A percentile compares a stretch with the other conserved stretches of the same genome.
phyloP scores from a whole-genome alignment of 1,140 invertebrate species.

The Heliconius hermathena region DNA sequence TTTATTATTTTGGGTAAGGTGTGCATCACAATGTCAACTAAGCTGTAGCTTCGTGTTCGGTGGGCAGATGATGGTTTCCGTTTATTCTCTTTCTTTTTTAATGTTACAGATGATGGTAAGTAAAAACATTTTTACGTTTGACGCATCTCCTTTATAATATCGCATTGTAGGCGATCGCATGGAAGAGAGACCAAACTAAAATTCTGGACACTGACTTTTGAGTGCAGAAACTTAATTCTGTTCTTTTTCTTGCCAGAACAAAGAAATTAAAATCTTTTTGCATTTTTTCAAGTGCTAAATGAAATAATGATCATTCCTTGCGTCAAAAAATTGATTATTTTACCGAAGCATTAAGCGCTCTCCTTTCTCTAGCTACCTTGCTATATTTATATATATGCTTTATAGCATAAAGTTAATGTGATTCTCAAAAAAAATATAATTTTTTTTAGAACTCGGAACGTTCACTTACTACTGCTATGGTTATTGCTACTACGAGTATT shows the following conservation, averaged over 20 bases:
- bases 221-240: no score
- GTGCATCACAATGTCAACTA: conserved; percentile 44
- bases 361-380: no score
- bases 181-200: not conserved
- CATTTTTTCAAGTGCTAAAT: no score
- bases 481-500: conserved; percentile 28
- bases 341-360: no score
- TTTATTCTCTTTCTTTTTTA: conserved; percentile 49
- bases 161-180: no score
- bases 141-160: no score
- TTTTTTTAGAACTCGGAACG: conserved; percentile 50
- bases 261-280: no score
- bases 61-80: conserved; percentile 52
- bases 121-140: not conserved
- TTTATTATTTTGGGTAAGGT: conserved; percentile 44
- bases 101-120: conserved; percentile 64
- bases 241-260: no score
- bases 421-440: not conserved
- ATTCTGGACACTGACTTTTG: not conserved
- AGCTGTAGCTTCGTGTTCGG: conserved; percentile 51
- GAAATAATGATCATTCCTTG: no score
- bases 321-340: no score
- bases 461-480: conserved; percentile 38
- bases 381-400: no score
- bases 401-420: no score